Evolutionary conservation across 2,888 invertebrate genomes (phyloP).

Genomic region (Sesia bembeciformis): DNA sequence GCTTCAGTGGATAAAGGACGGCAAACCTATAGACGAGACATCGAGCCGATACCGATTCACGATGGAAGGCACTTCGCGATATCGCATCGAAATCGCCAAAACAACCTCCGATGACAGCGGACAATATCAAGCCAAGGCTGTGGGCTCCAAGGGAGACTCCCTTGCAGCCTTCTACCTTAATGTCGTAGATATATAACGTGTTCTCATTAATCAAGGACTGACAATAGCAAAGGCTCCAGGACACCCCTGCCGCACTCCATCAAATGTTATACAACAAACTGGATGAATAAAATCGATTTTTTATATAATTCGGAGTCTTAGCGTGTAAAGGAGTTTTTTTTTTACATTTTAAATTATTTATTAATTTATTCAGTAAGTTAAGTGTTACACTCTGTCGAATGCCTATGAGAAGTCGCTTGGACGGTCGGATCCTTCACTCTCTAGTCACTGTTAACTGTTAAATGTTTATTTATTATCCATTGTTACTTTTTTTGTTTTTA

Average conservation of each 20-base stretch:
- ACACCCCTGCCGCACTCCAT: slow-evolving; percentile 36
- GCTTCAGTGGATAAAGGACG: slow-evolving; percentile 93
- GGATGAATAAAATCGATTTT: slow-evolving; percentile 45
- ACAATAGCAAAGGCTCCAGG: slow-evolving; percentile 28
- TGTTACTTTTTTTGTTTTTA: slow-evolving; percentile 31
- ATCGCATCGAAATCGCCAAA: slow-evolving; percentile 84
- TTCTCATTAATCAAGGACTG: slow-evolving; percentile 27
- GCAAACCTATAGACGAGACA: slow-evolving; percentile 88
- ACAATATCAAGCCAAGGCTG: slow-evolving; percentile 90
- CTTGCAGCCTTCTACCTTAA: slow-evolving; percentile 91
- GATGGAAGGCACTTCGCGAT: slow-evolving; percentile 86
- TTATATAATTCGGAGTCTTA: slow-evolving; percentile 68
- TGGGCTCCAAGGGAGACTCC: slow-evolving; percentile 89
- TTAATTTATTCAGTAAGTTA: slow-evolving; percentile 59
- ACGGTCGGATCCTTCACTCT: slow-evolving; percentile 40
- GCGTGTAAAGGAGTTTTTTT: slow-evolving; percentile 57
- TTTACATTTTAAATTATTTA: slow-evolving; percentile 54
- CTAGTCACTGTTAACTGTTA: slow-evolving; percentile 54
- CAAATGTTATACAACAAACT: slow-evolving; percentile 17
- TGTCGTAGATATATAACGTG: slow-evolving; percentile 70
- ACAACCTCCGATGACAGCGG: slow-evolving; percentile 86
- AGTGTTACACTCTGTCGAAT: slow-evolving; percentile 70
- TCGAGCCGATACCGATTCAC: slow-evolving; percentile 86
- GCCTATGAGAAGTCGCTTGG: slow-evolving; percentile 56
- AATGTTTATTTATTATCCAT: slow-evolving; percentile 43